Conservation (phyloP, 2,797 vertebrate species). For the Myotis findleyi region DNA sequence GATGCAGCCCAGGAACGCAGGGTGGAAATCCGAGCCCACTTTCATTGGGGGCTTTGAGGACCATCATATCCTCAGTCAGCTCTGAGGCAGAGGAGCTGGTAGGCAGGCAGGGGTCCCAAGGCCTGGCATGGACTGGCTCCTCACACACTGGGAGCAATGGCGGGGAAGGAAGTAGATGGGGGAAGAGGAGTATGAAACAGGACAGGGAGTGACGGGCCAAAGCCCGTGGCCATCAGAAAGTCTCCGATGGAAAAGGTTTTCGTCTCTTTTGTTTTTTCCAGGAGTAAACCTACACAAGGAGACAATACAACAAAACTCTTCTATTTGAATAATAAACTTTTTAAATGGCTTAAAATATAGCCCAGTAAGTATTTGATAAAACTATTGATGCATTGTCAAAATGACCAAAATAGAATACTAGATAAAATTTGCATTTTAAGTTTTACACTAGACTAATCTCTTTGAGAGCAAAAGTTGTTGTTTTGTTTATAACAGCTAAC, state of each 20-base stretch:
- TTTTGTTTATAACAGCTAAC: background rate
- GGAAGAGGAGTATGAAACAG: background rate
- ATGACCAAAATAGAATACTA: background rate
- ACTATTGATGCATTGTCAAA: background rate
- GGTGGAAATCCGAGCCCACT: background rate
- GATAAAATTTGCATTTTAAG: conserved; percentile 7
- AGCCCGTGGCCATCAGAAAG: background rate
- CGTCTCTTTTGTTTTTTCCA: background rate
- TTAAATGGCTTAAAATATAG: background rate
- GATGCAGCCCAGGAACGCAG: background rate
- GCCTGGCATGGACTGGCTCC: background rate
- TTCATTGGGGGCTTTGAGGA: conserved; percentile 63
- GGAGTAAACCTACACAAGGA: background rate
- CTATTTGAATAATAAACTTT: background rate
- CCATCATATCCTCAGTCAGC: conserved; percentile 60
- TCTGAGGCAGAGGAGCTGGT: background rate
- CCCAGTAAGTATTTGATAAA: background rate
- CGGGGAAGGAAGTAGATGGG: background rate
- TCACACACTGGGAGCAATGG: background rate
- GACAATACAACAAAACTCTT: background rate
- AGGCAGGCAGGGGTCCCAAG: background rate
- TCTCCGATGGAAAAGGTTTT: background rate
- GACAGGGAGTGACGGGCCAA: background rate
- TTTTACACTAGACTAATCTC: conserved; percentile 18
- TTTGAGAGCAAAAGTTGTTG: background rate